Evolutionary conservation across 2,888 invertebrate genomes (phyloP).

Genomic region (Disparrhopalites patrizii): DNA sequence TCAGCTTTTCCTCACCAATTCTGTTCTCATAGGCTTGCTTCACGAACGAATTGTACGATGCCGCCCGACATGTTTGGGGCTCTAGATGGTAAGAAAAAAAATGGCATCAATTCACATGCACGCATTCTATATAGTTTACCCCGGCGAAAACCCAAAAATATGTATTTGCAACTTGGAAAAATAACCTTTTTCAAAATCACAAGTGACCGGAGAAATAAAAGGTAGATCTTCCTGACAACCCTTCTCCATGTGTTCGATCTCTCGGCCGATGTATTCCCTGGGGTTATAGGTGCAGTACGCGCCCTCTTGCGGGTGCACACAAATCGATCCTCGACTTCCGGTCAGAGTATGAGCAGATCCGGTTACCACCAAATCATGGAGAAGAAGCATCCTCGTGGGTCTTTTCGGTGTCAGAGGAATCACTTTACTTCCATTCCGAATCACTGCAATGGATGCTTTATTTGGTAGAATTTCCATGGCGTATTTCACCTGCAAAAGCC

Average conservation of each 20-base stretch:
- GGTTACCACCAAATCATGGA: slow-evolving; percentile 5
- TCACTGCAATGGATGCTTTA: neutral
- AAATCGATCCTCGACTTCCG: neutral
- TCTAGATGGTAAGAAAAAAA: neutral
- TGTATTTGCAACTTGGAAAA: neutral
- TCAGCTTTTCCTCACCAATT: neutral
- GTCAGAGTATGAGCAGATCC: neutral
- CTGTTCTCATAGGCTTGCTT: neutral
- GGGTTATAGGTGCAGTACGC: slow-evolving; percentile 15
- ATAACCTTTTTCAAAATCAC: slow-evolving; percentile 18
- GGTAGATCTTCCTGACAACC: slow-evolving; percentile 9
- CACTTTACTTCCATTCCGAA: neutral
- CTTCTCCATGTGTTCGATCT: neutral
- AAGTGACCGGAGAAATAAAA: neutral
- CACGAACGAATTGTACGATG: neutral
- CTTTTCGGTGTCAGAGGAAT: neutral
- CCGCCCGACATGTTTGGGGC: neutral
- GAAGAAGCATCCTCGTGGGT: neutral
- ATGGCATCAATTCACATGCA: no score
- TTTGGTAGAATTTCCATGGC: neutral
- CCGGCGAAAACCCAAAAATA: no score
- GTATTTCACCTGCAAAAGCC: neutral
- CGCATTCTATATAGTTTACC: no score
- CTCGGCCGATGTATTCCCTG: neutral
- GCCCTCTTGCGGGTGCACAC: slow-evolving; percentile 6